Base-by-base conservation (phyloP, 2,797 vertebrate species). In the Chaetodon trifasciatus region DNA sequence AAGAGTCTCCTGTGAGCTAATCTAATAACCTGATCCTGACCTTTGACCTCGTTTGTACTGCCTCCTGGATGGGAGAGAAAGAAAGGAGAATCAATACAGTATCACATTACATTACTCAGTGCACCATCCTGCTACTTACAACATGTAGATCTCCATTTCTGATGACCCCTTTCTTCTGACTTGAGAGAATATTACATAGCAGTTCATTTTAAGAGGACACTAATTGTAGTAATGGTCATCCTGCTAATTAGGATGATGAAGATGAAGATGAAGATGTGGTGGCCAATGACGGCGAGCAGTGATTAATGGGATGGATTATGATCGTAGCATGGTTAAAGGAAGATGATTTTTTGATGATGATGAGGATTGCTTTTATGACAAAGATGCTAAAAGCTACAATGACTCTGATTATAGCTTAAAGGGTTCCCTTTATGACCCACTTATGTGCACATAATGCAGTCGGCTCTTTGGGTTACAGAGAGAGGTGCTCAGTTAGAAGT, bases 11-110 rank as follows among this genome's bases (percentile, higher is more conserved):
- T 50, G 23, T 28, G 11, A 69, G 9, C 49, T 35, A 55, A 78
- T 78, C 52, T 76, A 86, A 81, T 79, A 68, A 65, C 13, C 53
- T 23, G 5, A 58, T 12, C n/a, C 46, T 58, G 76, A 82, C 79
- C 73, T 86, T 81, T 86, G 76, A 85, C 74, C 79, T 82, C 16
- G 16, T 3, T 19, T 39, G 28, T 19, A 13, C 46, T 21, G 39
- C 4, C 21, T 67, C 40, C 9, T 12, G 50, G 32, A 10, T 21
- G 21, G 5, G 44, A 75, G 37, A 2, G 19, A 3, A 7, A 75
- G 62, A 70, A 32, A 49, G 24, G 52, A 58, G 21, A 78, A 72
- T 81, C 80, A 74, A 74, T 78, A 61, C 46, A 69, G 23, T 8
- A 19, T 78, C 49, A 47, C 40, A 57, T 77, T 21, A 19, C 46